A percentile compares a stretch with the other conserved stretches of the same genome.
Conservation (phyloP, 2,888 invertebrate genomes). For the Sturmia bella region DNA sequence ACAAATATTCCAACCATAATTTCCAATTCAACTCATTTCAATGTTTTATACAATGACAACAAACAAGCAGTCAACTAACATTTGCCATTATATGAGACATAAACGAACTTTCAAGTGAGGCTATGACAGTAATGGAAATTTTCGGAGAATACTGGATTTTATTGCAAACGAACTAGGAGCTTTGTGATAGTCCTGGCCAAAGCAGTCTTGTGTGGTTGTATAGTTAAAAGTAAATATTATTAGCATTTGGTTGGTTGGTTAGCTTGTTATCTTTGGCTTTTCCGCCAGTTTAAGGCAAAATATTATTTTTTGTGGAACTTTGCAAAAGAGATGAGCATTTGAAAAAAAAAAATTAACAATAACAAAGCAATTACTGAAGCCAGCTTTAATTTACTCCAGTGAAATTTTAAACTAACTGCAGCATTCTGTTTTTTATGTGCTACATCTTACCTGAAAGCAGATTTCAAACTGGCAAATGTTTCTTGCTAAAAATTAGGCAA, state of each 20-base stretch:
- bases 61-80: slow-evolving; percentile 29
- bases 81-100: slow-evolving; percentile 8
- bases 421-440: not conserved
- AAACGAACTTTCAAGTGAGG: slow-evolving; percentile 6
- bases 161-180: slow-evolving; percentile 36
- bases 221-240: slow-evolving; percentile 56
- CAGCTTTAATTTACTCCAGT: not conserved
- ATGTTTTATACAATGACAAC: slow-evolving; percentile 53
- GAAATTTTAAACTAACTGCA: slow-evolving; percentile 1
- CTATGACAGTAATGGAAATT: slow-evolving; percentile 18
- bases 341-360: slow-evolving; percentile 6
- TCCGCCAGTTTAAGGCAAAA: slow-evolving; percentile 55
- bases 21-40: slow-evolving; percentile 51
- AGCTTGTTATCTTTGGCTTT: slow-evolving; percentile 56
- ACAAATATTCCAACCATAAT: slow-evolving; percentile 25
- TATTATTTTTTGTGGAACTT: slow-evolving; percentile 47
- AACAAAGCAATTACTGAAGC: not conserved
- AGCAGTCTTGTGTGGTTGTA: slow-evolving; percentile 46
- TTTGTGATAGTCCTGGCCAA: slow-evolving; percentile 30
- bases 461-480: too few species aligned
- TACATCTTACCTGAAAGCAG: not conserved
- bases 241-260: slow-evolving; percentile 54
- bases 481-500: too few species aligned
- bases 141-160: slow-evolving; percentile 1
- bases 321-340: not conserved